These are phyloP conservation scores for Palaemon carinicauda DNA, from an alignment of 1,140 invertebrate species.

Conservation along the genomic window DNA sequence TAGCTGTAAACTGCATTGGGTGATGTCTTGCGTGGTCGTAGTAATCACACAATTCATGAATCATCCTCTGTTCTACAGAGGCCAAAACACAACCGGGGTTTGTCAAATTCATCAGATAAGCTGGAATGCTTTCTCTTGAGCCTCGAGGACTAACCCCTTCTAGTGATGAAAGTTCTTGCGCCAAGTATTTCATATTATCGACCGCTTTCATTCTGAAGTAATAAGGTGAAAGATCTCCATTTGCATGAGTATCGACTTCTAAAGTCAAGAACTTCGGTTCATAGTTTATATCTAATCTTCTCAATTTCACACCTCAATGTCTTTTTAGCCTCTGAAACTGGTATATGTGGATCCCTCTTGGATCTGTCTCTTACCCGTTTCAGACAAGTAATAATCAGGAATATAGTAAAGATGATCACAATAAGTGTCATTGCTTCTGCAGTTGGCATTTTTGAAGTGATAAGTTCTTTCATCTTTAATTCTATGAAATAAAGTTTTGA, in stretches of 20 bases:
- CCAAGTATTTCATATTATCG: too few relatives aligned
- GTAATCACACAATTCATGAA: constrained; percentile 41
- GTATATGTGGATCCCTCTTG: constrained; percentile 33
- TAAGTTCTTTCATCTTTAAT: not conserved
- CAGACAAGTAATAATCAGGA: constrained; percentile 37
- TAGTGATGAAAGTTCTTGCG: constrained; percentile 30
- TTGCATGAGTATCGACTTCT: too few relatives aligned
- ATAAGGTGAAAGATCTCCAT: too few relatives aligned
- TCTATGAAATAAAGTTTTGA: too few relatives aligned
- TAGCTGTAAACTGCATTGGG: constrained; percentile 21
- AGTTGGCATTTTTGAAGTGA: constrained; percentile 11
- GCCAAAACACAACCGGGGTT: constrained; percentile 22
- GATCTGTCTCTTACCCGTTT: constrained; percentile 36
- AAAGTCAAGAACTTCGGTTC: too few relatives aligned
- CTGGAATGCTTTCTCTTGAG: constrained; percentile 22
- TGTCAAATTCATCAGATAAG: constrained; percentile 36
- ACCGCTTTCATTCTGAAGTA: too few relatives aligned
- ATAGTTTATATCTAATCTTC: too few relatives aligned
- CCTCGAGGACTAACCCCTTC: constrained; percentile 29
- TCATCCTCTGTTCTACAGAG: constrained; percentile 25
- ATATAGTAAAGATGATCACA: constrained; percentile 39
- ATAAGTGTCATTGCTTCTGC: constrained; percentile 43
- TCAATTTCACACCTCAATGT: too few relatives aligned
- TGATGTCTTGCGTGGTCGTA: constrained; percentile 42
- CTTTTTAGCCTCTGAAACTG: constrained; percentile 42